phyloP scores from a whole-genome alignment of 2,888 invertebrate genomes.

The Rotaria socialis region DNA sequence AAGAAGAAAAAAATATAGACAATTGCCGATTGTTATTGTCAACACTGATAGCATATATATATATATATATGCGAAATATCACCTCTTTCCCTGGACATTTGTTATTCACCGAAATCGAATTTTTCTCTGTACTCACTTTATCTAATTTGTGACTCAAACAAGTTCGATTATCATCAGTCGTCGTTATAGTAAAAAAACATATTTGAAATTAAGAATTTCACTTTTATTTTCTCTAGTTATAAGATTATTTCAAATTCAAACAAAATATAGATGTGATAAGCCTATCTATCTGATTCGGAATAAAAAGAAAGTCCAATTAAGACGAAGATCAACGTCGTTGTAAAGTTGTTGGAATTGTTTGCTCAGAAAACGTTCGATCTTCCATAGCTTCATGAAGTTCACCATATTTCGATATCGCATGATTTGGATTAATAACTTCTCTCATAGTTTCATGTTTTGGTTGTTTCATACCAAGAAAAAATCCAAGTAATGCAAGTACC shows the following conservation, averaged over 20 bases:
- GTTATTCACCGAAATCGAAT: not conserved
- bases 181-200: no score
- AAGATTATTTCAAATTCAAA: not conserved
- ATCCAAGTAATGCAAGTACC: conserved; percentile 80
- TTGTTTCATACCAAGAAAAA: conserved; percentile 83
- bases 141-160: not conserved
- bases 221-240: not conserved
- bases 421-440: not conserved
- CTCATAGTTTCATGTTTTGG: conserved; percentile 49
- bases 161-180: not conserved
- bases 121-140: not conserved
- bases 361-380: not conserved
- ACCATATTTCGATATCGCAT: not conserved
- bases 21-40: not conserved
- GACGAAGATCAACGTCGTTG: not conserved
- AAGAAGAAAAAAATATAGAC: not conserved
- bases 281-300: not conserved
- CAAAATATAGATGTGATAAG: not conserved
- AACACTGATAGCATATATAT: not conserved
- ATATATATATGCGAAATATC: not conserved
- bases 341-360: not conserved
- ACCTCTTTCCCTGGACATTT: not conserved
- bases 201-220: no score
- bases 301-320: no score
- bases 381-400: not conserved